Evolutionary conservation across 2,888 invertebrate species (phyloP).

Genomic region (Heterodera filipjevi): DNA sequence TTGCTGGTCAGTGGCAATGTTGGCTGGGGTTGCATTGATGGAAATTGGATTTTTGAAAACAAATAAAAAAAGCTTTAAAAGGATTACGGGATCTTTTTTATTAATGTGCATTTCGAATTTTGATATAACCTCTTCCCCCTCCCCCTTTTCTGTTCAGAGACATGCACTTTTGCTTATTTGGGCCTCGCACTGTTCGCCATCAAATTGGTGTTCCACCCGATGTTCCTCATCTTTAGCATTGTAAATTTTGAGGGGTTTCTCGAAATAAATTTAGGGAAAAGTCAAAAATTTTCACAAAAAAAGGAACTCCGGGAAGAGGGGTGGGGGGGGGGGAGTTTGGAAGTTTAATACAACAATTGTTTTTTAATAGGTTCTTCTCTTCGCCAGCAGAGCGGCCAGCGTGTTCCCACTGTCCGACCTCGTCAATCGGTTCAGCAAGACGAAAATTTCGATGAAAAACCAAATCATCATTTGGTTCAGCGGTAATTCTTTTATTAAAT

Average conservation of each 20-base stretch:
- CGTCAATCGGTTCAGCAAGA: conserved; percentile 84
- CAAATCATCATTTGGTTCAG: conserved; percentile 98
- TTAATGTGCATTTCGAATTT: too few species aligned
- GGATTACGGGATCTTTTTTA: too few species aligned
- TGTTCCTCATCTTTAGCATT: conserved; percentile 91
- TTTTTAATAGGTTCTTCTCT: conserved; percentile 74
- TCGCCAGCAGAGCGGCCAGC: conserved; percentile 91
- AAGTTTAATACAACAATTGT: too few species aligned
- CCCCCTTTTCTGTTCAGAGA: conserved; percentile 72
- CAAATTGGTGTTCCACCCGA: conserved; percentile 83
- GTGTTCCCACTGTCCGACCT: conserved; percentile 91
- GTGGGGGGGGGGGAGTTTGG: too few species aligned
- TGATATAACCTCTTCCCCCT: background rate
- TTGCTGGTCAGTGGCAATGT: conserved; percentile 71
- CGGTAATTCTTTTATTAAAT: conserved; percentile 69
- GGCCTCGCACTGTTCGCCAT: conserved; percentile 93
- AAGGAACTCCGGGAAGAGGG: too few species aligned
- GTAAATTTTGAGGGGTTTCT: conserved; percentile 66
- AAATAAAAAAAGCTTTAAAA: too few species aligned
- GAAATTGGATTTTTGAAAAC: too few species aligned
- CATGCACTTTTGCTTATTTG: conserved; percentile 96
- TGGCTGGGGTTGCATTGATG: too few species aligned
- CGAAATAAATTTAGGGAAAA: too few species aligned
- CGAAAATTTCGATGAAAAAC: conserved; percentile 94
- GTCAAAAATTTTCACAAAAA: too few species aligned